Percentiles rank a stretch among this genome's conserved stretches.
Conservation (phyloP, 2,113 vertebrate genomes). For the Cynocephalus volans region DNA sequence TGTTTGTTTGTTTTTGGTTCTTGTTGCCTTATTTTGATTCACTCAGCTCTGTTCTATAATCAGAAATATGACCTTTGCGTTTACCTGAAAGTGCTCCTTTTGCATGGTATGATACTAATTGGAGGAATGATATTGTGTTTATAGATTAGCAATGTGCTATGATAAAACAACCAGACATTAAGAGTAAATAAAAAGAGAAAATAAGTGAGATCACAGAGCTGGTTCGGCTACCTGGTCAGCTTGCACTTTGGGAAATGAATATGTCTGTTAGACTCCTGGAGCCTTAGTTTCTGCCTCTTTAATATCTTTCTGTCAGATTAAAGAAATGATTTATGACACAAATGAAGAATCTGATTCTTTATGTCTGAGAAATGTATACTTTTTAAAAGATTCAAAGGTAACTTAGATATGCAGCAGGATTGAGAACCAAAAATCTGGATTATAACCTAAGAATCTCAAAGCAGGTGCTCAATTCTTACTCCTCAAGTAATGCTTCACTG, state of each 20-base stretch:
- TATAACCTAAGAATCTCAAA: neutral
- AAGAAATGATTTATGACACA: neutral
- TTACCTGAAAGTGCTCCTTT: conserved; percentile 46
- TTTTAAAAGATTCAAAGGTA: neutral
- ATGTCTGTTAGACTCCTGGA: neutral
- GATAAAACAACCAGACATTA: neutral
- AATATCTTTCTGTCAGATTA: neutral
- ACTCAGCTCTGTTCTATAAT: conserved; percentile 54
- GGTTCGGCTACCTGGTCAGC: neutral
- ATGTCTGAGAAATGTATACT: neutral
- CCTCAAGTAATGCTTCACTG: neutral
- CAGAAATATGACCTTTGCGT: conserved; percentile 16
- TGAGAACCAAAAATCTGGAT: neutral
- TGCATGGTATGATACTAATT: conserved; percentile 18
- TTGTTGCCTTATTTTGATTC: conserved; percentile 61
- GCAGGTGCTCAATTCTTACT: neutral
- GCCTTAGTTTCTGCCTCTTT: neutral
- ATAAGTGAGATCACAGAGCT: neutral
- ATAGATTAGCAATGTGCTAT: neutral
- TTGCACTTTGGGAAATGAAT: neutral
- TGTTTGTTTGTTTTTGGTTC: neutral
- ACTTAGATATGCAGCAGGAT: neutral
- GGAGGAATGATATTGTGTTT: neutral
- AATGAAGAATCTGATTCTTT: neutral
- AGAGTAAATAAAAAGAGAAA: neutral